Evolutionary conservation across 2,113 vertebrate species (phyloP).

Genomic region (Argyrosomus japonicus): DNA sequence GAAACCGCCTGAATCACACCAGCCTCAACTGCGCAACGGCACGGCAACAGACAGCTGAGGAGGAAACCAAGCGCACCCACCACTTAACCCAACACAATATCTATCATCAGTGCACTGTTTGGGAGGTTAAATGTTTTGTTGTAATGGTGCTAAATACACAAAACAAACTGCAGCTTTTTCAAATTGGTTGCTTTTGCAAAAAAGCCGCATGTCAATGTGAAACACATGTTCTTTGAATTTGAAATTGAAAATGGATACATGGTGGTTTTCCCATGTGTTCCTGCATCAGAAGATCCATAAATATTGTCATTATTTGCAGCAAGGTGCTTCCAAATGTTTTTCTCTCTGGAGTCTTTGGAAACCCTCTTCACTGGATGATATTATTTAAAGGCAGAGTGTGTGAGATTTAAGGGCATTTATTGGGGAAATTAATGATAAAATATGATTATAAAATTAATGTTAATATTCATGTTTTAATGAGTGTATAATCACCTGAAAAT

Average conservation of each 20-base stretch:
- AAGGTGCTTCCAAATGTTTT: slow-evolving; percentile 27
- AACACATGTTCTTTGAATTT: slow-evolving; percentile 38
- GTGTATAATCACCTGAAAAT: too few relatives aligned
- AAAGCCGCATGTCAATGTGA: neutral
- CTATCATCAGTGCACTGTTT: slow-evolving; percentile 5
- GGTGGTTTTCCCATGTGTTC: slow-evolving; percentile 26
- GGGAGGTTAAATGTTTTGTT: neutral
- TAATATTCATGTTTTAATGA: too few relatives aligned
- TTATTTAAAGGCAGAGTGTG: too few relatives aligned
- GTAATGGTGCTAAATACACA: slow-evolving; percentile 1
- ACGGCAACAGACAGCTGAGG: slow-evolving; percentile 5
- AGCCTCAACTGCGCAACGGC: slow-evolving; percentile 63
- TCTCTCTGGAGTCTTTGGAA: neutral
- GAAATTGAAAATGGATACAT: slow-evolving; percentile 16
- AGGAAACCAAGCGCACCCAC: neutral
- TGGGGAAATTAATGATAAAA: too few relatives aligned
- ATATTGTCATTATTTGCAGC: slow-evolving; percentile 23
- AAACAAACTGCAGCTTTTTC: slow-evolving; percentile 19
- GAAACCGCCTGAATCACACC: slow-evolving; percentile 89
- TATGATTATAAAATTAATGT: too few relatives aligned
- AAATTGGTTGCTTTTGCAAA: neutral
- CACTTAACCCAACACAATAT: neutral
- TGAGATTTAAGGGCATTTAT: too few relatives aligned
- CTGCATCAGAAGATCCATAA: slow-evolving; percentile 3
- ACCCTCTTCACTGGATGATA: neutral